Evolutionary conservation across 30 jellyfish, hydroid and myxozoan genomes (phyloP), one percentile per base, ranked within the genome.

Genomic region (Rhopilema esculentum): DNA sequence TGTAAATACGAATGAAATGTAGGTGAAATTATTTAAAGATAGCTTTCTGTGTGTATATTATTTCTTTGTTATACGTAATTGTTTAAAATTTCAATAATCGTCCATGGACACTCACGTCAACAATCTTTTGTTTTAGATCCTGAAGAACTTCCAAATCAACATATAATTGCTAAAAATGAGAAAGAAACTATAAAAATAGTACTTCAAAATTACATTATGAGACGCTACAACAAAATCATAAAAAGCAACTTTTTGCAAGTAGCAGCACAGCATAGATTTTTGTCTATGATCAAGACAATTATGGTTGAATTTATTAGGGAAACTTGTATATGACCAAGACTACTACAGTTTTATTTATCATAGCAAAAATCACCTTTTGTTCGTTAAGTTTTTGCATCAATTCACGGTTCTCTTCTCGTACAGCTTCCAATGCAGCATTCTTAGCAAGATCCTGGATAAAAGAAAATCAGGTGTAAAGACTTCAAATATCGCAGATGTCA

Each of bases 71-170:
- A n/a, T n/a, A n/a, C n/a, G n/a, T n/a, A n/a, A n/a, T n/a, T n/a
- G n/a, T n/a, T n/a, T n/a, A n/a, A n/a, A n/a, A n/a, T n/a, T n/a
- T n/a, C n/a, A n/a, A n/a, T n/a, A n/a, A n/a, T n/a, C n/a, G n/a
- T 16, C 1, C 50, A 82, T 31, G 4, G 27, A 18, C 27, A 83
- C 92, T 83, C 49, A 83, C 92, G 50, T 83, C 92, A 66, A 83
- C 85, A 76, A 83, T 83, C 52, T 83, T 83, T 83, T 83, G 92
- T 25, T 83, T 83, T 32, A 83, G 76, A 29, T 83, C 92, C n/a
- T 83, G 85, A 66, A 83, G 28, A 16, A 51, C 70, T 70, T 83
- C 92, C 79, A 83, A 29, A 62, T 83, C 92, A 50, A 76, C 84
- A 27, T 83, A 83, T 0, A 83, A 72, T 83, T 83, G 92, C 92